Conservation (phyloP, 2,888 invertebrate genomes). For the Drosophila mimica region DNA sequence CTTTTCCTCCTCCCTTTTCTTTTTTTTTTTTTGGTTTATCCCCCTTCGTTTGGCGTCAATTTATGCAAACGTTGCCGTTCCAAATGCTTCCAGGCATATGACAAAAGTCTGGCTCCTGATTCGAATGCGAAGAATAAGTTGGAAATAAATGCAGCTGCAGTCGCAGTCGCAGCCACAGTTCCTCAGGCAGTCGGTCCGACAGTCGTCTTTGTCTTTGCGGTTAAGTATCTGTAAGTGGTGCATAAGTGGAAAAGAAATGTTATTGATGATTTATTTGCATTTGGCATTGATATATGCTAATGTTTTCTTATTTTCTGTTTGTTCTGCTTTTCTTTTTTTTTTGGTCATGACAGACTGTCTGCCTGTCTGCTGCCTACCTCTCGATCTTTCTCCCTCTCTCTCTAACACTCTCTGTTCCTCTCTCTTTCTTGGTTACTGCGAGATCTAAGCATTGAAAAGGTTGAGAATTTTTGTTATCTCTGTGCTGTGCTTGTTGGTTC, state of each 20-base stretch:
- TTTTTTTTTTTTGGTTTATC: slow-evolving; percentile 1
- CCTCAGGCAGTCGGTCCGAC: not conserved
- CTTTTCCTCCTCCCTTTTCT: slow-evolving; percentile 13
- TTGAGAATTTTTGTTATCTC: slow-evolving; percentile 73
- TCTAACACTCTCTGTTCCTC: slow-evolving; percentile 1
- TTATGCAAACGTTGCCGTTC: slow-evolving; percentile 70
- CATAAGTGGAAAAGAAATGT: slow-evolving; percentile 78
- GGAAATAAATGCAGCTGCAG: slow-evolving; percentile 55
- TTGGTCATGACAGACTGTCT: slow-evolving; percentile 30
- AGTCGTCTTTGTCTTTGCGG: slow-evolving; percentile 38
- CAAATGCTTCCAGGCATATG: slow-evolving; percentile 48
- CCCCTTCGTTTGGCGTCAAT: slow-evolving; percentile 64
- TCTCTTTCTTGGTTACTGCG: slow-evolving; percentile 26
- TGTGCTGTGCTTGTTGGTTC: slow-evolving; percentile 35
- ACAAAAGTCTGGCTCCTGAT: slow-evolving; percentile 22
- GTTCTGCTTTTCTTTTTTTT: slow-evolving; percentile 4
- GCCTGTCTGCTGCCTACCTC: slow-evolving; percentile 10
- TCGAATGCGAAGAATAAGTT: slow-evolving; percentile 6
- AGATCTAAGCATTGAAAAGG: slow-evolving; percentile 35
- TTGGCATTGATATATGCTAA: slow-evolving; percentile 81
- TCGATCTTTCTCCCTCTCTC: not conserved
- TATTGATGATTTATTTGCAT: slow-evolving; percentile 82
- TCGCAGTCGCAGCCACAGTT: slow-evolving; percentile 4
- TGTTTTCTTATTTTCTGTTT: slow-evolving; percentile 47
- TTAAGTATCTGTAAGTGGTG: slow-evolving; percentile 80